phyloP scores from a whole-genome alignment of 2,113 vertebrate genomes.

The Tapirus terrestris region DNA sequence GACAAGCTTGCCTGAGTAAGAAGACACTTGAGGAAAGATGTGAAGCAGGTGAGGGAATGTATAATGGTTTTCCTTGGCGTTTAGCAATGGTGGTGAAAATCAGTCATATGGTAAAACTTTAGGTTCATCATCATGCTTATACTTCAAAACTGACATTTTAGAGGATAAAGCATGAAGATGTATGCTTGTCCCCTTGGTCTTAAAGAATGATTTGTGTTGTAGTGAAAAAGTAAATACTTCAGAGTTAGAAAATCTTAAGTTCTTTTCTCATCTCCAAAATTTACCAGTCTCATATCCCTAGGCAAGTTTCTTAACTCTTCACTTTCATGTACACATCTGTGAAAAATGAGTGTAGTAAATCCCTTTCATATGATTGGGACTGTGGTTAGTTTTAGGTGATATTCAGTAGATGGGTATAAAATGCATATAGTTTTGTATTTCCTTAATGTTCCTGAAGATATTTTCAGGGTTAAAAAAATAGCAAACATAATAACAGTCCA shows the following conservation, averaged over 20 bases:
- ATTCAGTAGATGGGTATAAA: background rate
- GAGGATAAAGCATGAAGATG: background rate
- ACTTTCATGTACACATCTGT: background rate
- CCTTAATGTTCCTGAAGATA: background rate
- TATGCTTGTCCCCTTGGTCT: background rate
- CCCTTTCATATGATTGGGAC: background rate
- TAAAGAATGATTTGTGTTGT: background rate
- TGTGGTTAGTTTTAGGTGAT: background rate
- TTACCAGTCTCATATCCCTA: background rate
- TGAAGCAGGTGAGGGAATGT: background rate
- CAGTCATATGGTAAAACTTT: background rate
- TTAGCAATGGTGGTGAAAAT: background rate
- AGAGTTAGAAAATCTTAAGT: background rate
- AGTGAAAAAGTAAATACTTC: background rate
- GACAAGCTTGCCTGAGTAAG: background rate
- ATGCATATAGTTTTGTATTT: background rate
- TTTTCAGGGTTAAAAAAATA: slow-evolving; percentile 24
- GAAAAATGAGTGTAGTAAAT: background rate
- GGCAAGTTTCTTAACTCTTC: background rate
- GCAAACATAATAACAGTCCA: background rate
- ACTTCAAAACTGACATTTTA: background rate
- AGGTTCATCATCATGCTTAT: background rate
- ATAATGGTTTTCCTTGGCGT: background rate
- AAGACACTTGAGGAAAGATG: background rate
- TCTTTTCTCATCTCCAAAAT: background rate